phyloP scores from a whole-genome alignment of 2,113 vertebrate genomes.

The Urocynchramus pylzowi region DNA sequence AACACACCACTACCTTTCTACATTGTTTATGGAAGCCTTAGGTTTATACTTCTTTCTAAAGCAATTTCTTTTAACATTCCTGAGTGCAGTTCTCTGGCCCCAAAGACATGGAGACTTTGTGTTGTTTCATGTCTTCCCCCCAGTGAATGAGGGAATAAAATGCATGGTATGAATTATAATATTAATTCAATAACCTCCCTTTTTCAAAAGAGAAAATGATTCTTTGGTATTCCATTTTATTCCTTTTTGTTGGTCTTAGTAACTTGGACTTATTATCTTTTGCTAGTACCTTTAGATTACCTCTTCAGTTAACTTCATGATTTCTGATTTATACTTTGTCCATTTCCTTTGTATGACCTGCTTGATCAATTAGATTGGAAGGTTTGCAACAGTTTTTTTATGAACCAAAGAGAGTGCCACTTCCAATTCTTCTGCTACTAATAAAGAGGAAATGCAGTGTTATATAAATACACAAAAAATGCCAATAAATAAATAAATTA shows the following conservation, averaged over 20 bases:
- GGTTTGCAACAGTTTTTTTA: not conserved
- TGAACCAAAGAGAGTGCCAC: not conserved
- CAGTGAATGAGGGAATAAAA: not conserved
- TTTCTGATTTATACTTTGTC: not conserved
- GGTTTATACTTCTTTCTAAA: not conserved
- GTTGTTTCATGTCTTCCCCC: not conserved
- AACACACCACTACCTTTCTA: not conserved
- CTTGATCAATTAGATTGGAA: not conserved
- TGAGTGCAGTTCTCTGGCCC: not conserved
- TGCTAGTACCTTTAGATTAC: not conserved
- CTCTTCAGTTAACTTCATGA: not conserved
- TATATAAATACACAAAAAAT: not conserved
- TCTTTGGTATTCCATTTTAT: not conserved
- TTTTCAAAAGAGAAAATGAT: not conserved
- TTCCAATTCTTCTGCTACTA: not conserved
- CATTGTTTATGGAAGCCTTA: not conserved
- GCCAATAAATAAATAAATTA: not conserved
- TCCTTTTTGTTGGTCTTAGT: not conserved
- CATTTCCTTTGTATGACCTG: not conserved
- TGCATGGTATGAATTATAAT: not conserved
- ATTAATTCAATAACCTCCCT: not conserved
- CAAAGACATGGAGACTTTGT: not conserved
- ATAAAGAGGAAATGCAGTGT: not conserved
- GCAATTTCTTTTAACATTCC: not conserved
- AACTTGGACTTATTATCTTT: not conserved